These are phyloP conservation scores for Steatocranus sp. DNA, from an alignment of 2,797 vertebrate genomes.

Conservation along the genomic window DNA sequence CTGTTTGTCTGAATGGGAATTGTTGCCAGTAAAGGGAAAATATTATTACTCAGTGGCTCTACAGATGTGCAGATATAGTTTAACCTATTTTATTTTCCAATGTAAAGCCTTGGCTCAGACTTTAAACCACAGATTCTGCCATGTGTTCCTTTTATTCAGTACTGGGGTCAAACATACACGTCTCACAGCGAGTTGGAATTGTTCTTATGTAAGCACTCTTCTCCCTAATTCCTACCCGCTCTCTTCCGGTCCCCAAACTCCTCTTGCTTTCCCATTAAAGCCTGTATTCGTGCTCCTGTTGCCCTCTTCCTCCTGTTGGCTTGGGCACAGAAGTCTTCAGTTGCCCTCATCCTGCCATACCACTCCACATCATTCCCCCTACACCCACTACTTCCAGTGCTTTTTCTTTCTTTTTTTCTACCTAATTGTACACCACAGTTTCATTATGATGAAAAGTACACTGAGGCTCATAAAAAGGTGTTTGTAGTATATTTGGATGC, in stretches of 20 bases:
- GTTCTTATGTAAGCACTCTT: slow-evolving; percentile 56
- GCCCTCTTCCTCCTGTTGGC: slow-evolving; percentile 7
- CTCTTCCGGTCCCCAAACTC: slow-evolving; percentile 19
- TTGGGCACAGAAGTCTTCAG: slow-evolving; percentile 28
- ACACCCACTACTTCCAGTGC: slow-evolving; percentile 6
- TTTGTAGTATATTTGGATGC: background rate
- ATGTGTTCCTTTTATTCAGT: background rate
- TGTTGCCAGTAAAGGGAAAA: background rate
- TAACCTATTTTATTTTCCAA: background rate
- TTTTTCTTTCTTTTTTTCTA: background rate
- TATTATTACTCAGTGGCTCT: background rate
- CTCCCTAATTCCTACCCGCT: slow-evolving; percentile 46
- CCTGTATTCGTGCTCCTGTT: slow-evolving; percentile 31
- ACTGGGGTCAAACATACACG: background rate
- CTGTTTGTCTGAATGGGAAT: background rate
- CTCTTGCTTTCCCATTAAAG: slow-evolving; percentile 56
- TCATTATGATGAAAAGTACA: background rate
- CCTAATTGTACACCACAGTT: slow-evolving; percentile 30
- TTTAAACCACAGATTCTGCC: background rate
- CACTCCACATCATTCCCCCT: background rate
- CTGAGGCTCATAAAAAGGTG: background rate
- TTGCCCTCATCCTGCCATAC: slow-evolving; percentile 25
- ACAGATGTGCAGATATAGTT: background rate
- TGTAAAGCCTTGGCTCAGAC: background rate
- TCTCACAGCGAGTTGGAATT: slow-evolving; percentile 1